Evolutionary conservation across 2,888 invertebrate genomes (phyloP), one percentile per base, ranked within the genome.

Genomic region (Volucella bombylans): DNA sequence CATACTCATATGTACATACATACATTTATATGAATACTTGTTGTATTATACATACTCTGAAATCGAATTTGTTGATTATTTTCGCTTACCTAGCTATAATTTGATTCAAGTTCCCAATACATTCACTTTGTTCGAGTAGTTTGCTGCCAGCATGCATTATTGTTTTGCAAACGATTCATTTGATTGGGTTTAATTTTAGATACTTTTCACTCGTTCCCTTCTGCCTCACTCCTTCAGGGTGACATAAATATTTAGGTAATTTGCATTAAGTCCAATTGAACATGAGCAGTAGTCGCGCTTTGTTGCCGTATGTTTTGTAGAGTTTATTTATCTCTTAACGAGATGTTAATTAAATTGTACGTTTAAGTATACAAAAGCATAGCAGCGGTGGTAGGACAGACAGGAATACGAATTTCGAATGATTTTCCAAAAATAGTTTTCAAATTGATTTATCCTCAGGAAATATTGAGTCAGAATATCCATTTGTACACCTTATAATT

Each of bases 161-260:
- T 73, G 74, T 76, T 81, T 81, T 62, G 78, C 69, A 78, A 71
- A 78, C 69, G 78, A 78, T 69, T 81, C 74, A n/a, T 81, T 81
- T 81, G 52, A 76, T 81, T 76, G 64, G 59, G 71, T 76, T 71
- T 81, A 81, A 76, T 59, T 81, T 81, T 81, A 81, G 31, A 31
- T 6, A 31, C 31, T 31, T 31, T 31, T 31, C 31, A 31, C 31
- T 31, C 31, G 31, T 31, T 31, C 31, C 31, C 31, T 31, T 31
- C 31, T 31, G 31, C 31, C 31, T 31, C 8, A 18, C n/a, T 49
- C 47, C 11, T 15, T 11, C 39, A 41, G 43, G 61, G 41, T 59
- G 76, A 76, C 76, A 67, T 68, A 52, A 67, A 68, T 76, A 52
- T 76, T 55, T 76, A 38, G 39, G 45, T 41, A 69, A 55, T 69